Conservation (phyloP, 2,113 vertebrate species). For the Dicaeum eximium region DNA sequence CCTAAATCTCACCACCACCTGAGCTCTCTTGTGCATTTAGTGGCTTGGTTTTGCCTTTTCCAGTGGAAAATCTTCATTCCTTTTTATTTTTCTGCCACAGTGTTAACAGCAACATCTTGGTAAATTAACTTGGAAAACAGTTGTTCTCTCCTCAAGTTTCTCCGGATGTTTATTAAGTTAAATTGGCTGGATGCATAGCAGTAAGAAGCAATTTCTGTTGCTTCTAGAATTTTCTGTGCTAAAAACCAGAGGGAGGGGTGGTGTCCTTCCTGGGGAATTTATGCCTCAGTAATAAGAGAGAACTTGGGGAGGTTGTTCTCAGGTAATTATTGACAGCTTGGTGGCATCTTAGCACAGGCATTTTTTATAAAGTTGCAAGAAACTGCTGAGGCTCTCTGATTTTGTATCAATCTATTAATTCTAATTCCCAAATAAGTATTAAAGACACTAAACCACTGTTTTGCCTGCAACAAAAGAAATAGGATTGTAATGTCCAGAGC, state of each 20-base stretch:
- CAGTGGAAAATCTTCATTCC: neutral
- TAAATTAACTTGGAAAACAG: neutral
- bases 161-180: neutral
- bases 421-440: neutral
- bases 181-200: neutral
- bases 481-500: neutral
- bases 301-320: neutral
- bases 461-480: neutral
- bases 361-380: neutral
- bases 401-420: neutral
- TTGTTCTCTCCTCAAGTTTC: rapidly evolving
- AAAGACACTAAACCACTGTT: neutral
- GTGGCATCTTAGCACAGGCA: neutral
- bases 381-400: neutral
- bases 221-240: neutral
- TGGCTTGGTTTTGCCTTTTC: neutral
- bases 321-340: neutral
- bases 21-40: neutral
- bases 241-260: neutral
- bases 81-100: neutral
- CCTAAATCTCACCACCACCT: neutral
- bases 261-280: neutral
- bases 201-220: neutral
- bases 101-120: neutral
- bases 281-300: neutral